Evolutionary conservation across 2,113 vertebrate species (phyloP).

Genomic region (Cottus gobio): DNA sequence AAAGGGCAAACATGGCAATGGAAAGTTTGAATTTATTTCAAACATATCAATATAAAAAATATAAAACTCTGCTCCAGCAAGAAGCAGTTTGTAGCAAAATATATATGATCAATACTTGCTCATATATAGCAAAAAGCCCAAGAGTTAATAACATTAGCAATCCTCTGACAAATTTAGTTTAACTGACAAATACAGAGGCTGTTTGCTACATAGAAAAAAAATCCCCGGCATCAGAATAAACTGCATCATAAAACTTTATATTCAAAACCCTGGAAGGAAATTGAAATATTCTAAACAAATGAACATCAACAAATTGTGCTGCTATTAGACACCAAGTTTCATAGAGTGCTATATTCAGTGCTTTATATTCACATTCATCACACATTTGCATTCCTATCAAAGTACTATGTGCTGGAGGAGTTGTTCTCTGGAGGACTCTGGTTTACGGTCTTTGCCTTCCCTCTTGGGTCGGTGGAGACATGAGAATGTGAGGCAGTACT

Average conservation of each 20-base stretch:
- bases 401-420: conserved; percentile 76
- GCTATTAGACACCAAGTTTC: not conserved
- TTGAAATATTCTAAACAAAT: conserved; percentile 5
- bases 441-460: conserved; percentile 78
- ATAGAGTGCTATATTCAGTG: not conserved
- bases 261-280: conserved; percentile 2
- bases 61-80: no score
- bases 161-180: no score
- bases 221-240: conserved; percentile 34
- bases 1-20: no score
- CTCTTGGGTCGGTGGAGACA: conserved; percentile 84
- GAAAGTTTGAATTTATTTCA: no score
- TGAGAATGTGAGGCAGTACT: conserved; percentile 85
- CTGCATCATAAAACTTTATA: conserved; percentile 21
- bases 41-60: no score
- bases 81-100: no score
- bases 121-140: no score
- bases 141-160: no score
- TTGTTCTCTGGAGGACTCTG: conserved; percentile 69
- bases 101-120: no score
- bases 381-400: conserved; percentile 85
- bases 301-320: conserved; percentile 14
- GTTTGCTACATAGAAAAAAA: not conserved
- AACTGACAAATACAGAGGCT: not conserved
- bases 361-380: conserved; percentile 62